Evolutionary conservation across 2,888 invertebrate species (phyloP).

Genomic region (Folsomia manolachei): DNA sequence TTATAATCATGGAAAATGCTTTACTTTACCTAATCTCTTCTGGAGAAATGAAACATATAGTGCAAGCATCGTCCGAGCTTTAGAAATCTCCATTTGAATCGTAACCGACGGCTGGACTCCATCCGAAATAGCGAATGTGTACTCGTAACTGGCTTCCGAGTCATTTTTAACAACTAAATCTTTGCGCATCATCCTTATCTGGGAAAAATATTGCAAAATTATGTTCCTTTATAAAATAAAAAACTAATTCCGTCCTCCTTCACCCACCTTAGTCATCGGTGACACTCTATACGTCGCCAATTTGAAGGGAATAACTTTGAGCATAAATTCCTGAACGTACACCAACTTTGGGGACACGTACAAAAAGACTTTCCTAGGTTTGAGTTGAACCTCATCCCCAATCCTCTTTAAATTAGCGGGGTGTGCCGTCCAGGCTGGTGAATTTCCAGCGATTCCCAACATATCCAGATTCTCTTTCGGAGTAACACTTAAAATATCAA

Average conservation of each 20-base stretch:
- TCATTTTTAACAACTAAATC: slow-evolving; percentile 55
- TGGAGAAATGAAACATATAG: slow-evolving; percentile 85
- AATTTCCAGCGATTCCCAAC: neutral
- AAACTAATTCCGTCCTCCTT: neutral
- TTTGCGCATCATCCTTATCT: slow-evolving; percentile 66
- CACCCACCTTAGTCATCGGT: slow-evolving; percentile 80
- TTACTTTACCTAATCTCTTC: slow-evolving; percentile 80
- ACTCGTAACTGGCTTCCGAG: slow-evolving; percentile 53
- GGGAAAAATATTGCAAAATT: slow-evolving; percentile 52
- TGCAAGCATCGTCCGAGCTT: slow-evolving; percentile 83
- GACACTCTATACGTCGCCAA: slow-evolving; percentile 86
- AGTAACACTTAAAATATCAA: slow-evolving; percentile 26
- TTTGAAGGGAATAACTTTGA: slow-evolving; percentile 87
- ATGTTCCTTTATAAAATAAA: neutral
- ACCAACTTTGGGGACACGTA: slow-evolving; percentile 88
- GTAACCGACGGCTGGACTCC: slow-evolving; percentile 83
- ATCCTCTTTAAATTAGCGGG: slow-evolving; percentile 60
- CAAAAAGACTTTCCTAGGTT: slow-evolving; percentile 81
- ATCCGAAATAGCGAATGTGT: slow-evolving; percentile 79
- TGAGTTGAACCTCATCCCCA: slow-evolving; percentile 8
- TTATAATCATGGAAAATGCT: too few species aligned
- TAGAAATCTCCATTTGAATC: slow-evolving; percentile 63
- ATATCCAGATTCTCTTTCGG: slow-evolving; percentile 25
- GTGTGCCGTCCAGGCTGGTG: slow-evolving; percentile 60
- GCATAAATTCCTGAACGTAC: slow-evolving; percentile 84